phyloP scores from a whole-genome alignment of 2,113 vertebrate species.

The Pontoporia blainvillei region DNA sequence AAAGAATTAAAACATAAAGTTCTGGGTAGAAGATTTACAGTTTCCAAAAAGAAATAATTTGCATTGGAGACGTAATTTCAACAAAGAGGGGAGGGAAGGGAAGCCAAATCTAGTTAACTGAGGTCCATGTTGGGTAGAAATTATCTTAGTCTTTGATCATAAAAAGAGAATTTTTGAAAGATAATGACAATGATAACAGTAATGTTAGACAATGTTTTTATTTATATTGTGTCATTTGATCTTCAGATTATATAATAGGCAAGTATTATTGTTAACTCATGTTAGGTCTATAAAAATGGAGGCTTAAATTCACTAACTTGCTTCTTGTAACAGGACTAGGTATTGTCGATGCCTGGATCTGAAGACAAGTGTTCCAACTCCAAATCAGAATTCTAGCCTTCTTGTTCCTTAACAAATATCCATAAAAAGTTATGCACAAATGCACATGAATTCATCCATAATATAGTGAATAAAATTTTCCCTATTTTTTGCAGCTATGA shows the following conservation, averaged over 20 bases:
- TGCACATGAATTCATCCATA: neutral
- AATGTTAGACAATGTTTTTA: neutral
- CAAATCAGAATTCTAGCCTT: neutral
- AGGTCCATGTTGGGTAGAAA: neutral
- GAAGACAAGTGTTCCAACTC: neutral
- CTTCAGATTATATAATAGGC: neutral
- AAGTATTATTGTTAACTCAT: neutral
- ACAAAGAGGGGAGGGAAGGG: neutral
- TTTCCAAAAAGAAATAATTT: neutral
- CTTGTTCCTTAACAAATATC: neutral
- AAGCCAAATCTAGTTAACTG: neutral
- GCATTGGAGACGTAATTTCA: neutral
- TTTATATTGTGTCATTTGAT: neutral
- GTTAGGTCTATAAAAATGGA: neutral
- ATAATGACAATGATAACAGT: neutral
- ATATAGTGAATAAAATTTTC: neutral
- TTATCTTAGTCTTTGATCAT: neutral
- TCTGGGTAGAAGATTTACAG: neutral
- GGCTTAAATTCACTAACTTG: neutral
- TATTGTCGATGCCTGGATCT: neutral
- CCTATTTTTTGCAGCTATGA: neutral
- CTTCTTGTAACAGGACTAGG: neutral
- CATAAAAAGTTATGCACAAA: neutral
- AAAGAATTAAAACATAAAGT: neutral
- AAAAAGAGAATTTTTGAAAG: slow-evolving; percentile 1